These are phyloP conservation scores for Heterodera schachtii DNA, from an alignment of 1,140 invertebrate genomes.

Conservation along the genomic window DNA sequence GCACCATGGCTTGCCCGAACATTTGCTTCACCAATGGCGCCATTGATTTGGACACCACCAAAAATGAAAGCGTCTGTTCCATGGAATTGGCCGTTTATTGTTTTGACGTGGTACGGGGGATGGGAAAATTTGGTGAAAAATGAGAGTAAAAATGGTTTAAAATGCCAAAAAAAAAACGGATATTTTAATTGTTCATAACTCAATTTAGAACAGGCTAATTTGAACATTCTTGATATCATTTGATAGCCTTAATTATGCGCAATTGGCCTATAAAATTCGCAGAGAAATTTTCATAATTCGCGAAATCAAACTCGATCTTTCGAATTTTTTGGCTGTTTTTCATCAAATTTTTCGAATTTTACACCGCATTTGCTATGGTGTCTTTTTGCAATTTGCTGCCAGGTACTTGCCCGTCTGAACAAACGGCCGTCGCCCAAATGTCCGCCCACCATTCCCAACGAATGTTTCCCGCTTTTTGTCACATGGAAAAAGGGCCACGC, in stretches of 20 bases:
- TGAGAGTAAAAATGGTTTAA: too few relatives aligned
- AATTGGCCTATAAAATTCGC: too few relatives aligned
- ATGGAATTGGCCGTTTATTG: constrained; percentile 59
- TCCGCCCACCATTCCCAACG: constrained; percentile 51
- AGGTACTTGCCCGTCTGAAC: constrained; percentile 37
- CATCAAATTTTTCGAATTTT: background rate
- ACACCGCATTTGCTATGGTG: background rate
- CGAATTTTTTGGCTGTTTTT: too few relatives aligned
- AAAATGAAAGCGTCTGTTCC: background rate
- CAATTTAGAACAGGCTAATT: too few relatives aligned
- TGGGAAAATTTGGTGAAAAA: too few relatives aligned
- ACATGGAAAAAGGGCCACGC: constrained; percentile 69
- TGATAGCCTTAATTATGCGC: too few relatives aligned
- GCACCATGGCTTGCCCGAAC: background rate
- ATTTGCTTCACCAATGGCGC: background rate
- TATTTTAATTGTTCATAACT: too few relatives aligned
- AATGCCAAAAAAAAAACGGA: too few relatives aligned
- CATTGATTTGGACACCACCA: background rate
- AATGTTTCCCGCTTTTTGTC: constrained; percentile 68
- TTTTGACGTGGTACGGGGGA: constrained; percentile 52
- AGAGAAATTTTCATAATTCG: too few relatives aligned
- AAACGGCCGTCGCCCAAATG: constrained; percentile 36
- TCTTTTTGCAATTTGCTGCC: background rate
- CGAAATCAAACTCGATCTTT: too few relatives aligned
- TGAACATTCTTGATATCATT: too few relatives aligned